Evolutionary conservation across 2,888 invertebrate genomes (phyloP).

Genomic region (Papilio protenor): DNA sequence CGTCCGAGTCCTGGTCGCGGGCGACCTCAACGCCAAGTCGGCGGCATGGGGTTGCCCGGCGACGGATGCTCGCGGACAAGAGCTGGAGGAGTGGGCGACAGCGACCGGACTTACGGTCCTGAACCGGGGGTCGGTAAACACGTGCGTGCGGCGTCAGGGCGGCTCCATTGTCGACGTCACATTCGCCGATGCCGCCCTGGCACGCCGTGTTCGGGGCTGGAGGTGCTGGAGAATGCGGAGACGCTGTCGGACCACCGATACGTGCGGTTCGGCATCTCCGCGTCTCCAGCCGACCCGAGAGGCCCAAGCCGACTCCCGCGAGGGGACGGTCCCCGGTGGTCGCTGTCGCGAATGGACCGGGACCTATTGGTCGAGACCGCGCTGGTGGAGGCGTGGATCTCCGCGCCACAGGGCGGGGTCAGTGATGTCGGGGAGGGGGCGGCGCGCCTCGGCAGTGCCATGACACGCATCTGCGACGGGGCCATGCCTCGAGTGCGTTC

Average conservation of each 20-base stretch:
- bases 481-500: too few relatives aligned
- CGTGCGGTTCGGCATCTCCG: not conserved
- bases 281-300: not conserved
- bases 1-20: not conserved
- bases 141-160: too few relatives aligned
- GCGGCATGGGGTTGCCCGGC: not conserved
- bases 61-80: not conserved
- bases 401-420: not conserved
- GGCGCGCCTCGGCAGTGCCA: not conserved
- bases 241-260: not conserved
- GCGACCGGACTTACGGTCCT: too few relatives aligned
- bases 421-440: not conserved
- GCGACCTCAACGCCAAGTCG: not conserved
- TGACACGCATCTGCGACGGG: too few relatives aligned
- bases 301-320: not conserved
- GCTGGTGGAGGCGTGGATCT: slow-evolving; percentile 1
- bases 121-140: too few relatives aligned
- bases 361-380: not conserved
- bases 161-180: not conserved
- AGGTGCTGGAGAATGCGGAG: not conserved
- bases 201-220: slow-evolving; percentile 5
- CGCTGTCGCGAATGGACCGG: not conserved
- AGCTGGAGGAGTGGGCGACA: too few relatives aligned
- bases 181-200: not conserved
- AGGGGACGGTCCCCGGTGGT: not conserved